Base-by-base conservation (phyloP, 2,113 vertebrate species). In the Piliocolobus tephrosceles region DNA sequence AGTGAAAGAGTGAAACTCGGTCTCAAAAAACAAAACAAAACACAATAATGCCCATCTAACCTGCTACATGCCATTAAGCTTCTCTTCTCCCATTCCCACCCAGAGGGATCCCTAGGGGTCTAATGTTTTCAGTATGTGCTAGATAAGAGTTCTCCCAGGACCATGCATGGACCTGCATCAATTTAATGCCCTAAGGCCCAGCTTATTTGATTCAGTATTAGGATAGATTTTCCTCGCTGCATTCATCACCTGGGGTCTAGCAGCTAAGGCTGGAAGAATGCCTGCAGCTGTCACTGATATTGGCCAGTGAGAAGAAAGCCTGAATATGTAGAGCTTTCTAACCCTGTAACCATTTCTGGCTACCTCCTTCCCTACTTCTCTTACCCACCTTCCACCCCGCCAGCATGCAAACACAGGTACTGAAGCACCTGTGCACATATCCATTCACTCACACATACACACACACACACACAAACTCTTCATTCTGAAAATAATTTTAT, bases 401-500 rank as follows among this genome's bases (percentile, higher is more conserved):
- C 43, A 85, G 14, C 32, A 43, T 30, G 17, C n/a, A 94, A 82
- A 90, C 57, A 95, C 35, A 57, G 4, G 40, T 55, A 86, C 0
- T 0, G 16, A 73, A 82, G 22, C 50, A 61, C 6, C 57, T 17
- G 4, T 79, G 40, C 27, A 35, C 30, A 86, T 6, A 85, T 5
- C 61, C 17, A 88, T 73, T 84, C 27, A 91, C 40, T 92, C 6
- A 23, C 12, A 50, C 30, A 61, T 8, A 25, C 27, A 91, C 35
- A 68, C 20, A 25, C 35, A 91, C 45, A 95, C 8, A 20, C 11
- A 45, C 27, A 68, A 5, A 32, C 52, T 70, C n/a, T 79, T 97
- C 81, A 95, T 86, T 97, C 95, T 96, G 95, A 98, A 98, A 98
- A 98, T 98, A 97, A 94, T 79, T 98, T 98, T 98, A 98, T 98